These are phyloP conservation scores for Troglohyphantes excavatus DNA, from an alignment of 2,888 invertebrate species.

Conservation along the genomic window DNA sequence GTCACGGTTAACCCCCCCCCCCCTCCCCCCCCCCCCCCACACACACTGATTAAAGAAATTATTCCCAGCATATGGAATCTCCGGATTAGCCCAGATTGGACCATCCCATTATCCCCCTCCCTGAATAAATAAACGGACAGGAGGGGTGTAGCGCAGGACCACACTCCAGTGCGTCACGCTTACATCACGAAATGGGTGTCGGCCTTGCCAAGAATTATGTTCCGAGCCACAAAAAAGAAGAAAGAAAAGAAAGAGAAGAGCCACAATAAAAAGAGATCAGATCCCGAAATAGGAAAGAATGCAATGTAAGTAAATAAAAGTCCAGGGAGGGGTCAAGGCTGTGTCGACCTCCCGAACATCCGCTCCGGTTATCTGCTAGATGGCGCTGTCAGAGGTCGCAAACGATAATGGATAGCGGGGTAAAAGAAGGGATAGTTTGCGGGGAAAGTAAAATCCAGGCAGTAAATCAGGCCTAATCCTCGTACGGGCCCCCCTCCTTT, in stretches of 20 bases:
- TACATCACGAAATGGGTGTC: slow-evolving; percentile 53
- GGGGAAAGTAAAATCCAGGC: slow-evolving; percentile 62
- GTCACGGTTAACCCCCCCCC: too few species aligned
- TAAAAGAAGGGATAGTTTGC: slow-evolving; percentile 24
- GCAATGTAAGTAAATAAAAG: slow-evolving; percentile 69
- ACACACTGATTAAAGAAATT: slow-evolving; percentile 11
- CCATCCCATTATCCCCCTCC: slow-evolving; percentile 23
- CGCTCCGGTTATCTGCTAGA: slow-evolving; percentile 57
- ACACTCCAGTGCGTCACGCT: slow-evolving; percentile 30
- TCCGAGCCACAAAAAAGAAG: not conserved
- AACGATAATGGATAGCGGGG: slow-evolving; percentile 75
- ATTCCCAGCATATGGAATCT: slow-evolving; percentile 7
- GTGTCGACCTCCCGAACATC: slow-evolving; percentile 39
- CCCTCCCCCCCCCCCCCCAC: too few species aligned
- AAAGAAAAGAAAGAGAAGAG: not conserved
- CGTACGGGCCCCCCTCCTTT: not conserved
- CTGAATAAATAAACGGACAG: slow-evolving; percentile 50
- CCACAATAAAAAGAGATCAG: slow-evolving; percentile 7
- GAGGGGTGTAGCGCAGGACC: not conserved
- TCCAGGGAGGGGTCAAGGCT: slow-evolving; percentile 65
- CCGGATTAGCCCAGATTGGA: slow-evolving; percentile 16
- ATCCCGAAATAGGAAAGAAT: slow-evolving; percentile 65
- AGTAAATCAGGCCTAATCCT: slow-evolving; percentile 73
- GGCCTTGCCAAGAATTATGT: slow-evolving; percentile 25
- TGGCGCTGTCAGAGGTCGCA: slow-evolving; percentile 63